Evolutionary conservation across 92 coral and sea anemone species (phyloP).

Genomic region (Phenganax stokvisi): DNA sequence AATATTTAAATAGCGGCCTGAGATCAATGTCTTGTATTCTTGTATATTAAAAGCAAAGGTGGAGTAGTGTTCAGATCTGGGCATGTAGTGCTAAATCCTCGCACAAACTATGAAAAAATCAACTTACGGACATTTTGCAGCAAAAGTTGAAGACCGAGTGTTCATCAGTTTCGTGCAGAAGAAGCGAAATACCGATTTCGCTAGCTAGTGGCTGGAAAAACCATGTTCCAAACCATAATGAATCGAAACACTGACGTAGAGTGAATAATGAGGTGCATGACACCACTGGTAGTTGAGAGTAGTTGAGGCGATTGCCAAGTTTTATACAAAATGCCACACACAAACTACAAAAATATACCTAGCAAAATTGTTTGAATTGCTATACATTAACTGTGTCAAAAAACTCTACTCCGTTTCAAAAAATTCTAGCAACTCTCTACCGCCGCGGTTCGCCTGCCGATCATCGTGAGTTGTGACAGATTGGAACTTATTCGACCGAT

Average conservation of each 20-base stretch:
- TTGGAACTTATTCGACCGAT: too few species aligned
- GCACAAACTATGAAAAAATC: neutral
- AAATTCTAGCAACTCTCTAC: neutral
- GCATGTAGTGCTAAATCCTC: neutral
- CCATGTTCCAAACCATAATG: slow-evolving; percentile 23
- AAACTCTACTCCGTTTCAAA: neutral
- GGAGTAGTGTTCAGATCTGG: neutral
- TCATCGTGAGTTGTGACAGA: too few species aligned
- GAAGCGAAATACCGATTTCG: neutral
- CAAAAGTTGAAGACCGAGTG: slow-evolving; percentile 33
- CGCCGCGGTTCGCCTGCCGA: too few species aligned
- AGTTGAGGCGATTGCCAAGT: neutral
- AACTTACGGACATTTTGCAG: slow-evolving; percentile 34
- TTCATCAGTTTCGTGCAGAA: slow-evolving; percentile 31
- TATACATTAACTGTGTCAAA: neutral
- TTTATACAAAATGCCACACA: neutral
- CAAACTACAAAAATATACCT: neutral
- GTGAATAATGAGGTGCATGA: slow-evolving; percentile 8
- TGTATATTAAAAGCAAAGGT: slow-evolving; percentile 5
- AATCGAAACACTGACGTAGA: neutral
- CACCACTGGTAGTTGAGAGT: neutral
- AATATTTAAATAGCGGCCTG: neutral
- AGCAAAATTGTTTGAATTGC: neutral
- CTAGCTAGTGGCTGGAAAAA: slow-evolving; percentile 8
- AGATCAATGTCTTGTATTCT: neutral